Percentiles rank a stretch among this genome's conserved stretches.
Conservation (phyloP, 2,888 invertebrate species). For the Nyleta sp. region DNA sequence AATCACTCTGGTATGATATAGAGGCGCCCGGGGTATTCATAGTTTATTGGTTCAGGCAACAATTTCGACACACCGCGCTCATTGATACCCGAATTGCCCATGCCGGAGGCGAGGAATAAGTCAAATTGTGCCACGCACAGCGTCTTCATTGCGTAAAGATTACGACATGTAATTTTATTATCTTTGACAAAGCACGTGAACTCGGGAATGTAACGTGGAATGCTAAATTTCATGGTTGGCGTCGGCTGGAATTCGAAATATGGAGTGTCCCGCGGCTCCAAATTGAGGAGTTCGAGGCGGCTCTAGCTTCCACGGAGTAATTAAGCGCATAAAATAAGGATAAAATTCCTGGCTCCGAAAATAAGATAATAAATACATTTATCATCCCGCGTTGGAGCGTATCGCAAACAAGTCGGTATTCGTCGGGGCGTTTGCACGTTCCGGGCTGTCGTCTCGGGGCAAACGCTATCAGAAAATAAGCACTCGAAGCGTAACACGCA, state of each 20-base stretch:
- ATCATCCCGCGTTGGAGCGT: slow-evolving; percentile 15
- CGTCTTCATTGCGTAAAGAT: slow-evolving; percentile 23
- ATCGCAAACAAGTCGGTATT: slow-evolving; percentile 38
- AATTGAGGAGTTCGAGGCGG: slow-evolving; percentile 15
- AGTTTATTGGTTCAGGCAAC: slow-evolving; percentile 19
- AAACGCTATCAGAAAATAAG: slow-evolving; percentile 80
- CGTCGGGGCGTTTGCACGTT: slow-evolving; percentile 57
- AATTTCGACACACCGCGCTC: slow-evolving; percentile 3
- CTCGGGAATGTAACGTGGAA: slow-evolving; percentile 49
- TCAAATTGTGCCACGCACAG: not conserved
- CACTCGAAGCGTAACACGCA: slow-evolving; percentile 74
- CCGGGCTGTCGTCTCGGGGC: slow-evolving; percentile 69
- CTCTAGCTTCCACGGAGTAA: slow-evolving; percentile 33
- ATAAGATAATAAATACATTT: slow-evolving; percentile 32
- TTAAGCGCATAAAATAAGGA: slow-evolving; percentile 40
- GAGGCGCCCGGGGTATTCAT: slow-evolving; percentile 21
- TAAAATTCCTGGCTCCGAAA: slow-evolving; percentile 22
- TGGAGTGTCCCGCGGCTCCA: slow-evolving; percentile 46
- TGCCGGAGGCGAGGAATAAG: not conserved
- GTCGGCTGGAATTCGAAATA: slow-evolving; percentile 74
- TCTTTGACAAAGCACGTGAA: slow-evolving; percentile 41
- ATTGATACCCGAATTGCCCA: not conserved
- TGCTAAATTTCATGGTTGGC: slow-evolving; percentile 68
- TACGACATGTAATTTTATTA: slow-evolving; percentile 37
- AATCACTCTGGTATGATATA: slow-evolving; percentile 47